Evolutionary conservation across 1,140 invertebrate genomes (phyloP).

Genomic region (Colletes gigas): DNA sequence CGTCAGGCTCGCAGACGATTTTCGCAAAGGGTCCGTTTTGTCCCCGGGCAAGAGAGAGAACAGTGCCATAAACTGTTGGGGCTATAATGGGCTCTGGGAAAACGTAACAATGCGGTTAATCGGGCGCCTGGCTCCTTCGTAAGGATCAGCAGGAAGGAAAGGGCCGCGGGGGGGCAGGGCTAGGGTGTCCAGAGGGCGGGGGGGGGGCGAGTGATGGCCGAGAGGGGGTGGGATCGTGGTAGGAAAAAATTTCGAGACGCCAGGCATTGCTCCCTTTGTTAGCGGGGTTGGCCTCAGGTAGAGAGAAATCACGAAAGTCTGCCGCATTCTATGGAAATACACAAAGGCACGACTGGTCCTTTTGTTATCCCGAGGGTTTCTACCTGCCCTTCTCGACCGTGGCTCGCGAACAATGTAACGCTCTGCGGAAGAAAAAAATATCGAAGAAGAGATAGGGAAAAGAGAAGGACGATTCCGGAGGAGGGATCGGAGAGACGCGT

Average conservation of each 20-base stretch:
- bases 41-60: background rate
- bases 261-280: slow-evolving; percentile 50
- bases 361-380: slow-evolving; percentile 52
- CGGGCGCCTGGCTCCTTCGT: slow-evolving; percentile 44
- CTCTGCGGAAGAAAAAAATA: slow-evolving; percentile 11
- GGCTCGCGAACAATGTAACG: slow-evolving; percentile 56
- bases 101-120: slow-evolving; percentile 67
- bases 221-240: background rate
- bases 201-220: background rate
- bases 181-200: background rate
- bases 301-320: slow-evolving; percentile 59
- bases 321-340: slow-evolving; percentile 60
- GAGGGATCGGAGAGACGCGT: background rate
- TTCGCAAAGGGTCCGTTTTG: background rate
- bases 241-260: slow-evolving; percentile 47
- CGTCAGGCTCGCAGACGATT: background rate
- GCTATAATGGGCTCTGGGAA: slow-evolving; percentile 50
- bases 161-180: background rate
- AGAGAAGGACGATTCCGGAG: too few species aligned
- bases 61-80: slow-evolving; percentile 17
- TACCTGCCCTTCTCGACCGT: slow-evolving; percentile 53
- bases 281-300: slow-evolving; percentile 34
- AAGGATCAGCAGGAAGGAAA: background rate
- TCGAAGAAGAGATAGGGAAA: background rate
- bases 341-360: slow-evolving; percentile 55